Evolutionary conservation across 2,797 vertebrate species (phyloP).

Genomic region (Manis pentadactyla): DNA sequence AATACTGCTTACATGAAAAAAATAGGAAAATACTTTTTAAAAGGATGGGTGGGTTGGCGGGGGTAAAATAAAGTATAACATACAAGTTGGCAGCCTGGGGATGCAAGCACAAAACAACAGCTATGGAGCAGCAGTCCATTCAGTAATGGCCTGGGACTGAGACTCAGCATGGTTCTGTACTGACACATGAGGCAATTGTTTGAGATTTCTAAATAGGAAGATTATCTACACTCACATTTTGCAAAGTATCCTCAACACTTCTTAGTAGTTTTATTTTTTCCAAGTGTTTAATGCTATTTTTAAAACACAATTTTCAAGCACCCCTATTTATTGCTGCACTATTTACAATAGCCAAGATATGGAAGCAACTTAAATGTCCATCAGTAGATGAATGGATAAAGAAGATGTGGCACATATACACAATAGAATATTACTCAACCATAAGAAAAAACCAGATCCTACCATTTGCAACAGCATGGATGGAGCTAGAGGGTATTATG

Average conservation of each 20-base stretch:
- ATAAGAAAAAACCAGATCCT: no score
- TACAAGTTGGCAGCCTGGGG: neutral
- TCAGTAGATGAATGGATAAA: no score
- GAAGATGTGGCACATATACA: no score
- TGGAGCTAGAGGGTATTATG: no score
- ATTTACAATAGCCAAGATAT: no score
- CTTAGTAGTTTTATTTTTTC: neutral
- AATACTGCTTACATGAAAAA: neutral
- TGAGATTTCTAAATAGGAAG: neutral
- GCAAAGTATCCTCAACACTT: neutral
- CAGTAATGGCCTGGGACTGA: neutral
- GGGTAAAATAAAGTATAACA: neutral
- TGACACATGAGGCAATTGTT: neutral
- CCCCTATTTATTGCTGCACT: no score
- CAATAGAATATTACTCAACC: no score
- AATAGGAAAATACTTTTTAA: neutral
- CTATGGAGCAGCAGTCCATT: no score
- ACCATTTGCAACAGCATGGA: no score
- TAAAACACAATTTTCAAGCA: neutral
- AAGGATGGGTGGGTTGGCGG: neutral
- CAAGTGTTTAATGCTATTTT: neutral
- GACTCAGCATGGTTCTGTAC: neutral
- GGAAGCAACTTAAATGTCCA: no score
- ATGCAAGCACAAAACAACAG: neutral
- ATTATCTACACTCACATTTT: neutral